Conservation (phyloP, 2,113 vertebrate species). For the Myiagra hebetior region DNA sequence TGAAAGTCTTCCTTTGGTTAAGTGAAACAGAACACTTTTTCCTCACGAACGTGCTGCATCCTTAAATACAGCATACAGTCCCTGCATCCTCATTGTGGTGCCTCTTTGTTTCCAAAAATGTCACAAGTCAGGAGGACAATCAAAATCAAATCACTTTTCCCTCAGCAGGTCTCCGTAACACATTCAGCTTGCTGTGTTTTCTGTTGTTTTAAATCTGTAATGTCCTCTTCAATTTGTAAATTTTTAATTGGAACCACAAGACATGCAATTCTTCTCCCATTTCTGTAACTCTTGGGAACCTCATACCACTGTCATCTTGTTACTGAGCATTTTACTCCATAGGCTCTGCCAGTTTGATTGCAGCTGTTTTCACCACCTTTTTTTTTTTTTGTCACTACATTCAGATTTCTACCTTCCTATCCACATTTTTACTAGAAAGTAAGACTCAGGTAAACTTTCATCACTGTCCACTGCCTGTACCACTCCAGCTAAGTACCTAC, state of each 20-base stretch:
- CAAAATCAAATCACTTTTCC: slow-evolving; percentile 41
- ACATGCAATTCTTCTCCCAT: slow-evolving; percentile 22
- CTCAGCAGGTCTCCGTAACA: background rate
- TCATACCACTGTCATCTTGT: background rate
- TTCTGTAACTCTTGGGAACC: slow-evolving; percentile 3
- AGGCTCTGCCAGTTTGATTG: background rate
- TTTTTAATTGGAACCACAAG: slow-evolving; percentile 55
- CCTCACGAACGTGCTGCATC: background rate
- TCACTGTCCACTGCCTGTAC: background rate
- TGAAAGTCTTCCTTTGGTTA: background rate
- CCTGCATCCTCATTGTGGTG: background rate
- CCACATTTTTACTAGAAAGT: background rate
- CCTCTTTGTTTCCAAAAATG: slow-evolving; percentile 1
- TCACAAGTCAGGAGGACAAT: slow-evolving; percentile 40
- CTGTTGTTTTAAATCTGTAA: slow-evolving; percentile 20
- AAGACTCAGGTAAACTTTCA: background rate
- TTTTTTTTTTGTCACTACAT: background rate
- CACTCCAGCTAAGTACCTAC: background rate
- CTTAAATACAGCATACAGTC: background rate
- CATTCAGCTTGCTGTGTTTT: slow-evolving; percentile 42
- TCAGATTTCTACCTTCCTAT: background rate
- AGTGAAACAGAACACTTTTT: background rate
- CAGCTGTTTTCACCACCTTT: background rate
- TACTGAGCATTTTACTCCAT: background rate
- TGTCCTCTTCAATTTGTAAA: slow-evolving; percentile 32